phyloP scores from a whole-genome alignment of 2,797 vertebrate species.

The Sebastolobus alascanus region DNA sequence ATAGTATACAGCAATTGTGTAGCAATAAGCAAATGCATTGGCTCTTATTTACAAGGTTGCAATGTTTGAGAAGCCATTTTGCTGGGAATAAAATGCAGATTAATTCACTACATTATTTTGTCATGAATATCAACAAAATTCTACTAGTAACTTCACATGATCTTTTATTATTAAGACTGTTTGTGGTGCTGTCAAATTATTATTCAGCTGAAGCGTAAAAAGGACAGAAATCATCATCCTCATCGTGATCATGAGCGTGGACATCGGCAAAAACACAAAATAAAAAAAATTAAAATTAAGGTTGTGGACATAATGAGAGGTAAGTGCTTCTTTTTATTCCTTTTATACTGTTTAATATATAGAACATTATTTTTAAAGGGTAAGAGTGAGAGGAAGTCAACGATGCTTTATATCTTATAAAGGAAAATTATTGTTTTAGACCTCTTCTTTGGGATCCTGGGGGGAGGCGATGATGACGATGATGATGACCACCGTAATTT shows the following conservation, averaged over 20 bases:
- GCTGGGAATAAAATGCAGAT: constrained; percentile 33
- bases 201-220: constrained; percentile 63
- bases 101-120: not conserved
- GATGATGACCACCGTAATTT: constrained; percentile 39
- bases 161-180: not conserved
- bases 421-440: constrained; percentile 59
- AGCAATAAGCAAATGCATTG: constrained; percentile 9
- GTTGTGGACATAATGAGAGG: constrained; percentile 57
- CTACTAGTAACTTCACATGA: not conserved
- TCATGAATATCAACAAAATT: not conserved
- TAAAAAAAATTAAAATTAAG: accelerated
- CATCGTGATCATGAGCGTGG: not conserved
- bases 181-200: not conserved
- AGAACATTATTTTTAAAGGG: not conserved
- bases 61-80: constrained; percentile 18
- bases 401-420: constrained; percentile 12
- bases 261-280: accelerated
- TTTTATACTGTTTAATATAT: not conserved
- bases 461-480: constrained; percentile 56
- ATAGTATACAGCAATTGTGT: constrained; percentile 2
- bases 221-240: constrained; percentile 29
- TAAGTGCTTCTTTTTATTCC: constrained; percentile 15
- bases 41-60: too few relatives aligned
- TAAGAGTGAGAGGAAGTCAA: not conserved
- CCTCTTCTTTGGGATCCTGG: constrained; percentile 17